Percentiles rank a stretch among this genome's conserved stretches.
Conservation (phyloP, 2,113 vertebrate genomes). For the Muntiacus reevesi region DNA sequence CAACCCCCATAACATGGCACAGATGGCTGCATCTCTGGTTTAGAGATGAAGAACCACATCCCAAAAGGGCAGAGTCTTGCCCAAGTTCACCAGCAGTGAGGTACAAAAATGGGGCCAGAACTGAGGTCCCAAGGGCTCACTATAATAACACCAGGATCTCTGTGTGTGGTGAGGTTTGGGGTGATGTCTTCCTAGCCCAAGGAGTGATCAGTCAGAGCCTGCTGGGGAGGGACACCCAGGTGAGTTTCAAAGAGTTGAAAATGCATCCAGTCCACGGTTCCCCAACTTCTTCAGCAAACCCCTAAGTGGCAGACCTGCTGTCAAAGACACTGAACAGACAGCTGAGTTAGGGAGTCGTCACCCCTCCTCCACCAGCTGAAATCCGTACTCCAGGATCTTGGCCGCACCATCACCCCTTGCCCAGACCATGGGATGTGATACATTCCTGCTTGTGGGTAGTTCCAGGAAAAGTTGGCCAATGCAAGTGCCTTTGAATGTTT, state of each 20-base stretch:
- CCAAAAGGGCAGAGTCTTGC: not conserved
- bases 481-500: not conserved
- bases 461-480: not conserved
- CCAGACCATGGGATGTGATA: too few species aligned
- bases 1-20: not conserved
- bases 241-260: not conserved
- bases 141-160: not conserved
- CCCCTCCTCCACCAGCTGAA: not conserved
- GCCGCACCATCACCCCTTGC: rapidly evolving
- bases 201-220: not conserved
- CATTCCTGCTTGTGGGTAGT: not conserved
- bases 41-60: not conserved
- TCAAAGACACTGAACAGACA: not conserved
- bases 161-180: rapidly evolving
- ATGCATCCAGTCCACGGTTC: not conserved
- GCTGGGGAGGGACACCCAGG: too few species aligned
- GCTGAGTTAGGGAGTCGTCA: not conserved
- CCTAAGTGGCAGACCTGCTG: not conserved
- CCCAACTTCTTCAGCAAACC: not conserved
- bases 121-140: not conserved
- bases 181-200: not conserved
- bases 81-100: not conserved
- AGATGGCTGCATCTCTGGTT: not conserved
- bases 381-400: not conserved
- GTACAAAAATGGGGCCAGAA: not conserved